phyloP scores from a whole-genome alignment of 2,797 vertebrate genomes.

The Periophthalmus magnuspinnatus region DNA sequence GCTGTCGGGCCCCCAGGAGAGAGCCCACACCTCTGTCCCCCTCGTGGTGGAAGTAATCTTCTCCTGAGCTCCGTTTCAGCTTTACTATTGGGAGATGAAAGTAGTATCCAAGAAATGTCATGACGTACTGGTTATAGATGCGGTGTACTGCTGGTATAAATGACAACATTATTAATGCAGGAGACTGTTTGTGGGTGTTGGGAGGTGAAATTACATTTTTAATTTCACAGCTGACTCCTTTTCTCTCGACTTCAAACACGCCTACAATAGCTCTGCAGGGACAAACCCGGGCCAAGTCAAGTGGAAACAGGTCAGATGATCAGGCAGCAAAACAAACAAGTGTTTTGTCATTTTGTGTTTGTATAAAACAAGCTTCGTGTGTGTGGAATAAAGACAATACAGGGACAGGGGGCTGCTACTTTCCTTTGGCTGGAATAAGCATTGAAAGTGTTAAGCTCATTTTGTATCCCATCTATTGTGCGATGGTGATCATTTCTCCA shows the following conservation, averaged over 20 bases:
- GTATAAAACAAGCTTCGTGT: neutral
- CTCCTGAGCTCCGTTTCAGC: conserved; percentile 7
- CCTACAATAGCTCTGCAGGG: neutral
- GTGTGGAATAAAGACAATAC: neutral
- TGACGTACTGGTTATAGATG: neutral
- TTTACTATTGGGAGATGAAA: neutral
- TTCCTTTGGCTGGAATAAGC: neutral
- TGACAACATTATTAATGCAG: neutral
- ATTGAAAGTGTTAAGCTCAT: neutral
- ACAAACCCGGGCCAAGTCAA: neutral
- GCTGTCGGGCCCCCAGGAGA: conserved; percentile 20
- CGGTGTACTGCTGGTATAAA: neutral
- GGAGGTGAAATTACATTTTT: neutral
- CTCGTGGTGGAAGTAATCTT: conserved; percentile 12
- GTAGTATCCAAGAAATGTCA: conserved; percentile 2
- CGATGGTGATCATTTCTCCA: neutral
- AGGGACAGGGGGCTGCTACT: neutral
- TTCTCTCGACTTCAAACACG: neutral
- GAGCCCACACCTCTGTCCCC: conserved; percentile 15
- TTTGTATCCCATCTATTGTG: neutral
- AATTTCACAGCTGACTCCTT: neutral
- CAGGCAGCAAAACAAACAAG: neutral
- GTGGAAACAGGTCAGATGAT: neutral
- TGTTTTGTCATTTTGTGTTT: neutral
- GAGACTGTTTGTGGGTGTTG: neutral